Conservation (phyloP, 2,113 vertebrate species). For the Nanorana parkeri region DNA sequence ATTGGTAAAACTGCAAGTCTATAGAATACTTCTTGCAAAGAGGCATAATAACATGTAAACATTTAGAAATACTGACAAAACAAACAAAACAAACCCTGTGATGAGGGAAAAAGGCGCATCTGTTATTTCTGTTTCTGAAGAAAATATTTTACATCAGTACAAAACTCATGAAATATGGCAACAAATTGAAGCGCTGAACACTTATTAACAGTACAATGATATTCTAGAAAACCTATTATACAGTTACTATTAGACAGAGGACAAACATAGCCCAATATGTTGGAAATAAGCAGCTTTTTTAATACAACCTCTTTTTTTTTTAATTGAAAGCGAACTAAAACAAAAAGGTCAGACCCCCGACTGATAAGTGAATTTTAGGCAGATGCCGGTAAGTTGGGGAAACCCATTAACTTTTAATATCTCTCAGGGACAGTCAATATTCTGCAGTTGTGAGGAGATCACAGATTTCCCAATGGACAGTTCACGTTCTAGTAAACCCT, state of each 20-base stretch:
- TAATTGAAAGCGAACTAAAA: constrained; percentile 45
- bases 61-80: constrained; percentile 79
- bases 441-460: too few species aligned
- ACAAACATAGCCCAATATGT: constrained; percentile 77
- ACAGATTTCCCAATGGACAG: not conserved
- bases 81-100: constrained; percentile 51
- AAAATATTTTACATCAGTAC: constrained; percentile 76
- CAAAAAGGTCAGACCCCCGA: too few species aligned
- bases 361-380: too few species aligned
- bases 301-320: constrained; percentile 71
- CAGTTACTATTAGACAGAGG: constrained; percentile 80
- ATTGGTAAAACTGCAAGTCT: constrained; percentile 66
- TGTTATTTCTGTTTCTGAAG: constrained; percentile 68
- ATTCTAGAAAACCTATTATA: constrained; percentile 77
- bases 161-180: constrained; percentile 72
- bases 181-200: constrained; percentile 82
- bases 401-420: too few species aligned
- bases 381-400: too few species aligned
- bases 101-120: constrained; percentile 59
- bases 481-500: not conserved
- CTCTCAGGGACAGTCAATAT: too few species aligned
- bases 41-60: constrained; percentile 82
- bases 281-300: constrained; percentile 81
- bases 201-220: constrained; percentile 79
- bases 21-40: constrained; percentile 72